These are phyloP conservation scores for Athalia rosae DNA, from an alignment of 2,888 invertebrate genomes.

Conservation along the genomic window DNA sequence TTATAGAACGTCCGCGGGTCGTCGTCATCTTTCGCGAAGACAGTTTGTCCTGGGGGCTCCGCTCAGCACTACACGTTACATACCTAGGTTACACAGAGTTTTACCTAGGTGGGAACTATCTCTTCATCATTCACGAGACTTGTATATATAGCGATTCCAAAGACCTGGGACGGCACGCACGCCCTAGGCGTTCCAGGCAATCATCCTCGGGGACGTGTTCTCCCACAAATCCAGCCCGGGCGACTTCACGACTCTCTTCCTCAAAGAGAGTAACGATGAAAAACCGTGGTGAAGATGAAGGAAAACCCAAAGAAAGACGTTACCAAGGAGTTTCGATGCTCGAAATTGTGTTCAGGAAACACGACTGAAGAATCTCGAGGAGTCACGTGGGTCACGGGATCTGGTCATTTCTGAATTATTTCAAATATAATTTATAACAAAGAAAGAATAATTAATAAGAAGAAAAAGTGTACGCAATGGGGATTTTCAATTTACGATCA, in stretches of 20 bases:
- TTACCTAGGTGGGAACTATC: conserved; percentile 22
- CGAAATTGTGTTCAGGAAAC: conserved; percentile 35
- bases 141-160: conserved; percentile 18
- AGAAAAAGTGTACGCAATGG: too few species aligned
- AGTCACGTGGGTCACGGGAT: neutral
- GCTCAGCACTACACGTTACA: conserved; percentile 18
- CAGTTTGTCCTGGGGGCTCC: conserved; percentile 32
- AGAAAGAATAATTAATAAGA: neutral
- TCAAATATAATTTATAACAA: neutral
- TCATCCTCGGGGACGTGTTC: conserved; percentile 57
- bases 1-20: conserved; percentile 12
- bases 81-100: too few species aligned
- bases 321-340: conserved; percentile 23
- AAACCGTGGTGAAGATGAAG: neutral
- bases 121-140: conserved; percentile 17
- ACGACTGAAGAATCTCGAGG: conserved; percentile 2
- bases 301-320: neutral
- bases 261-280: conserved; percentile 24
- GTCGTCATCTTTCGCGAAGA: conserved; percentile 17
- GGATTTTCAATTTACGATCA: neutral
- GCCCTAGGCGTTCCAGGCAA: conserved; percentile 56
- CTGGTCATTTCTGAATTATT: conserved; percentile 26
- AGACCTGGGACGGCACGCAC: conserved; percentile 52
- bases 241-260: conserved; percentile 18
- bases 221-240: conserved; percentile 44